phyloP scores from a whole-genome alignment of 2,888 invertebrate genomes.

The Rotaria macrura region DNA sequence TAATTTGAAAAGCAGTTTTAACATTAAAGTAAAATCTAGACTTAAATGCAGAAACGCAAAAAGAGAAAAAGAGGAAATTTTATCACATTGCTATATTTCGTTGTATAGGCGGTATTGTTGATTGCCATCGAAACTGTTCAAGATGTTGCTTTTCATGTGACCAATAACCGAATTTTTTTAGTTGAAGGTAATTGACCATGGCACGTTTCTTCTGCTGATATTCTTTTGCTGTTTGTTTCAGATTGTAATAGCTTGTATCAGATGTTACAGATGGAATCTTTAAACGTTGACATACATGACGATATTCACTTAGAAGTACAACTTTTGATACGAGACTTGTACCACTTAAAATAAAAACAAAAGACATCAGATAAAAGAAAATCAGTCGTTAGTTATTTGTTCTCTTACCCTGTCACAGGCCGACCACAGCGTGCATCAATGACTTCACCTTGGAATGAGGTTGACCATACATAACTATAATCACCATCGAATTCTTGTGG shows the following conservation, averaged over 20 bases:
- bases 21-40: not conserved
- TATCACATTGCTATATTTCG: slow-evolving; percentile 18
- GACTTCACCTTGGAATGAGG: not conserved
- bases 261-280: not conserved
- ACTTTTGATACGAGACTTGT: slow-evolving; percentile 9
- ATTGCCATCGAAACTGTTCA: slow-evolving; percentile 11
- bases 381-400: not conserved
- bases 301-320: not conserved
- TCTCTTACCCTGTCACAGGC: not conserved
- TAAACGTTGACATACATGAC: not conserved
- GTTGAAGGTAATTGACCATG: not conserved
- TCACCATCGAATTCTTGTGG: not conserved
- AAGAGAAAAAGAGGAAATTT: not conserved
- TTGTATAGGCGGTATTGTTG: not conserved
- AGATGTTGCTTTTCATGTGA: slow-evolving; percentile 14
- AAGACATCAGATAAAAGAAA: not conserved
- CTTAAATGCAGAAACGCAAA: not conserved
- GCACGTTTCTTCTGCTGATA: not conserved
- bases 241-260: not conserved
- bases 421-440: not conserved
- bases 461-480: slow-evolving; percentile 18
- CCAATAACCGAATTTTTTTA: not conserved
- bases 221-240: not conserved
- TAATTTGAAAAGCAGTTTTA: not conserved
- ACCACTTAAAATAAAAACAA: not conserved